Percentiles rank a stretch among this genome's conserved stretches.
Conservation (phyloP, 2,113 vertebrate species). For the Oncorhynchus tshawytscha region DNA sequence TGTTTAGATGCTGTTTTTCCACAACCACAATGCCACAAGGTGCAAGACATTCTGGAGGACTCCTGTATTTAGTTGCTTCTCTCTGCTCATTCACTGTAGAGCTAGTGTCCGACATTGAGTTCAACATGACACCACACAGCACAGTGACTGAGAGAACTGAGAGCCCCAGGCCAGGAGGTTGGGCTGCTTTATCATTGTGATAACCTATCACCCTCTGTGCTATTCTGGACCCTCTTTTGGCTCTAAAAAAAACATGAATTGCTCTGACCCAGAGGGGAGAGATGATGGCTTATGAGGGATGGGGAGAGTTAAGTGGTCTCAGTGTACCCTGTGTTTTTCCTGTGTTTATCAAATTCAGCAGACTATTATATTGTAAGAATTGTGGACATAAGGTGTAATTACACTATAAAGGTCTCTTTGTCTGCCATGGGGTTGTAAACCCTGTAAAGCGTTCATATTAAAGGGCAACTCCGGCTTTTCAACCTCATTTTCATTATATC, state of each 20-base stretch:
- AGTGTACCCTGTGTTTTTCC: not conserved
- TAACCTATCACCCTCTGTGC: slow-evolving; percentile 37
- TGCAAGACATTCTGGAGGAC: not conserved
- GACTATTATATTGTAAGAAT: not conserved
- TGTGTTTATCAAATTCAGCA: slow-evolving; percentile 21
- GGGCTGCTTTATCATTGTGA: slow-evolving; percentile 18
- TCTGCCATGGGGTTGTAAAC: slow-evolving; percentile 13
- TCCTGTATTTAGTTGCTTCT: not conserved
- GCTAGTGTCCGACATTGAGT: not conserved
- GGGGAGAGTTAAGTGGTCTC: not conserved
- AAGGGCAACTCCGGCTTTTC: too few species aligned
- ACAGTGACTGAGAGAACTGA: not conserved
- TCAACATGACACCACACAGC: not conserved
- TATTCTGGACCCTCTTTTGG: slow-evolving; percentile 11
- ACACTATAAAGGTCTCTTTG: not conserved
- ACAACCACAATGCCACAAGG: not conserved
- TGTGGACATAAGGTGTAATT: not conserved
- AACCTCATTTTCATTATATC: too few species aligned
- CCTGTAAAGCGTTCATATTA: slow-evolving; percentile 14
- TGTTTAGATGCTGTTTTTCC: not conserved
- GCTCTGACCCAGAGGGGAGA: slow-evolving; percentile 15
- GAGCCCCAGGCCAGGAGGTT: slow-evolving; percentile 24
- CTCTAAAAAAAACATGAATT: slow-evolving; percentile 3
- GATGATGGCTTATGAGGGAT: not conserved
- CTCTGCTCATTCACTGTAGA: not conserved